These are phyloP conservation scores for Scaptomyza tumidula DNA, from an alignment of 2,888 invertebrate genomes.

Conservation along the genomic window DNA sequence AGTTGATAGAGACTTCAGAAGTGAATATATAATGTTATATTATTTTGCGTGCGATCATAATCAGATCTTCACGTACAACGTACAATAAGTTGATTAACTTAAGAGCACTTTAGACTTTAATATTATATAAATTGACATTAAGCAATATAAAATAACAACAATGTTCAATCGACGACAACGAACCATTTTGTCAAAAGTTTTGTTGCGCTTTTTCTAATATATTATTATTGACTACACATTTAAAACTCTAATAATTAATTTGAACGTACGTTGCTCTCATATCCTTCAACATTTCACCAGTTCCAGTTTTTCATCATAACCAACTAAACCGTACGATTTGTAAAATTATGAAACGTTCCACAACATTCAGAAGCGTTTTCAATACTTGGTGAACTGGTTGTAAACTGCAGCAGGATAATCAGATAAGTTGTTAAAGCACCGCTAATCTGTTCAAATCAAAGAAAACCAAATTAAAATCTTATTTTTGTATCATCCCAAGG, in stretches of 20 bases:
- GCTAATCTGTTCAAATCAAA: slow-evolving; percentile 77
- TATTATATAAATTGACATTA: slow-evolving; percentile 33
- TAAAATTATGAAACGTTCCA: slow-evolving; percentile 52
- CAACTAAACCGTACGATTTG: slow-evolving; percentile 58
- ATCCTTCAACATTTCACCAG: background rate
- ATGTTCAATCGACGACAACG: slow-evolving; percentile 36
- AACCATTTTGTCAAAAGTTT: too few relatives aligned
- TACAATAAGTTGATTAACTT: slow-evolving; percentile 59
- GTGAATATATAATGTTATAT: slow-evolving; percentile 3
- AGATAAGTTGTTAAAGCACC: slow-evolving; percentile 84
- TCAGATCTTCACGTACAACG: slow-evolving; percentile 43
- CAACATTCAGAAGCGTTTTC: slow-evolving; percentile 42
- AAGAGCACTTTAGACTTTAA: slow-evolving; percentile 41
- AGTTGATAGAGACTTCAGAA: slow-evolving; percentile 17
- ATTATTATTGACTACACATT: too few relatives aligned
- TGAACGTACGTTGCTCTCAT: too few relatives aligned
- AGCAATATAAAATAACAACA: slow-evolving; percentile 32
- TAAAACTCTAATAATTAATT: background rate
- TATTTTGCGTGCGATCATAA: slow-evolving; percentile 54
- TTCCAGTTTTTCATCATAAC: background rate
- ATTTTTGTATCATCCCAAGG: background rate
- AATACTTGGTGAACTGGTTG: slow-evolving; percentile 70
- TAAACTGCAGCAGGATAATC: slow-evolving; percentile 84
- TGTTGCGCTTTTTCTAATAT: background rate
- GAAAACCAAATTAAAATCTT: background rate